Evolutionary conservation across 2,888 invertebrate species (phyloP).

Genomic region (Plebejus anna): DNA sequence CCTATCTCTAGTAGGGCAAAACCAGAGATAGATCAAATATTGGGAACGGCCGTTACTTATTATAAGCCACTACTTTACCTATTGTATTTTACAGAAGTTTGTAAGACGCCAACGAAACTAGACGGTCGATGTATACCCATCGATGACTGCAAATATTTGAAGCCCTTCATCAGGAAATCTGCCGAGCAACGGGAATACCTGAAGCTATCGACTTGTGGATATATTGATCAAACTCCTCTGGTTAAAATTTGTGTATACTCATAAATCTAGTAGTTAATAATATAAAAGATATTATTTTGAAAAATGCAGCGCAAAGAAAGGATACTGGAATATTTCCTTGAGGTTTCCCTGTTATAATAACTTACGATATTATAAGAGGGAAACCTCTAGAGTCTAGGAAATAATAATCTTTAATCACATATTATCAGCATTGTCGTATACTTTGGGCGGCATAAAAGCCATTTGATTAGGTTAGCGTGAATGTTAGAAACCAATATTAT

Average conservation of each 20-base stretch:
- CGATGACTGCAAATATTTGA: constrained; percentile 56
- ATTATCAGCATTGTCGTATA: too few relatives aligned
- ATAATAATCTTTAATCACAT: too few relatives aligned
- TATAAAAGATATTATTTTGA: not conserved
- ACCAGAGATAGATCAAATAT: too few relatives aligned
- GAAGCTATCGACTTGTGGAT: constrained; percentile 55
- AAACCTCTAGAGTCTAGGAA: too few relatives aligned
- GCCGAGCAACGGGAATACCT: constrained; percentile 60
- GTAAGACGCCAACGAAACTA: constrained; percentile 58
- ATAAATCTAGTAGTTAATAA: not conserved
- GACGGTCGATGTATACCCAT: constrained; percentile 62
- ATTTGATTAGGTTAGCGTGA: too few relatives aligned
- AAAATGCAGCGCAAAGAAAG: not conserved
- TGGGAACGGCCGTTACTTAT: too few relatives aligned
- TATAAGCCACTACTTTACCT: too few relatives aligned
- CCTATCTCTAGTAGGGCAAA: too few relatives aligned
- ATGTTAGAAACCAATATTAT: not conserved
- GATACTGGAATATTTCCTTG: too few relatives aligned
- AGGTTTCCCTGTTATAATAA: too few relatives aligned
- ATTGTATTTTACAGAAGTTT: constrained; percentile 40
- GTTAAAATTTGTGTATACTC: constrained; percentile 40
- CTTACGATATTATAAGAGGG: too few relatives aligned
- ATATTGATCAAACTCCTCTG: constrained; percentile 46
- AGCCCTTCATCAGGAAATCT: constrained; percentile 46
- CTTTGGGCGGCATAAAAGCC: too few relatives aligned